Base-by-base conservation (phyloP, 2,888 invertebrate genomes). In the Lottia gigantea region DNA sequence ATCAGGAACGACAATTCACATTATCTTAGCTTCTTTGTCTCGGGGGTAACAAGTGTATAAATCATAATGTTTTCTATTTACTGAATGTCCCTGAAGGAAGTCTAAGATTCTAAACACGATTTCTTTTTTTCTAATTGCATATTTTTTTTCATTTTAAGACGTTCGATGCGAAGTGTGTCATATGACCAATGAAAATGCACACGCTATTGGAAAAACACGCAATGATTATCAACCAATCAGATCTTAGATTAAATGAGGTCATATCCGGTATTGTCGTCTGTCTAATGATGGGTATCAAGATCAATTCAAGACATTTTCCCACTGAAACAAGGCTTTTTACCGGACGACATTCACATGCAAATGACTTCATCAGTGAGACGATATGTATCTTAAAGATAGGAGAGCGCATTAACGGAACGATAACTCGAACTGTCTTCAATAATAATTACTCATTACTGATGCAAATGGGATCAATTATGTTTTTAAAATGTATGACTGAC, bases 381-480 rank as follows among this genome's bases (percentile, higher is more conserved):
- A 55, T 55, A 55, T 23, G 55, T 55, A 55, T 55, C 55, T 55
- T 55, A 23, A 23, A 23, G 55, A 55, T 55, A 19, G 55, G 55
- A 55, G 55, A 55, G 55, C 55, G 55, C 55, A 55, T 55, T 55
- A 55, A 55, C 23, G 19, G 55, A 55, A 19, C 55, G 55, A 55
- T 55, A 55, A 55, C 55, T 55, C 55, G 19, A 23, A 12, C 55
- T 12, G 55, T 23, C 55, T 55, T 55, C 19, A 55, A 23, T 55
- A 55, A 55, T 55, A 55, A 55, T 55, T 23, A 55, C 19, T 55
- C 55, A 55, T 55, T 55, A 55, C 55, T 11, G 55, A 55, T 55
- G 55, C 55, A 55, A 55, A 55, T 55, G 55, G 55, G 55, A 23
- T 55, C 55, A 55, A 55, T 55, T 55, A 55, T 55, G 55, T 55